These are phyloP conservation scores for Tenebrosternarchus preto DNA, from an alignment of 2,113 vertebrate genomes.

Conservation along the genomic window DNA sequence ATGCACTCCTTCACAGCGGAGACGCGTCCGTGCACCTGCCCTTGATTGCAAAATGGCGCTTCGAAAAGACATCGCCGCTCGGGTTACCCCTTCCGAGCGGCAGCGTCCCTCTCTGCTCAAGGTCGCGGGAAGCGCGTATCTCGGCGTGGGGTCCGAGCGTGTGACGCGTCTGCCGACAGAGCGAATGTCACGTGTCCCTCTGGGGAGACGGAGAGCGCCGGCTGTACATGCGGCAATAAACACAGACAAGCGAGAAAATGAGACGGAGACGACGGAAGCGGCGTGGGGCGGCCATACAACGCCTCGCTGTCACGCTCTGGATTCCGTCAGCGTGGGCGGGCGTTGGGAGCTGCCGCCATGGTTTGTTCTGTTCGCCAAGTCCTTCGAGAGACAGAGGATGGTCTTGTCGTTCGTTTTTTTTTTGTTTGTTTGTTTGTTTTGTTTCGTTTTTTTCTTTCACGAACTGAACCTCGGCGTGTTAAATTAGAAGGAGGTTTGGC, in stretches of 20 bases:
- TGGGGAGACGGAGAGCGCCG: constrained; percentile 12
- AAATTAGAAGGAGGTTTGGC: no score
- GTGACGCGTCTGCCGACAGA: constrained; percentile 35
- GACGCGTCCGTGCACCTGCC: background rate
- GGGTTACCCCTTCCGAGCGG: constrained; percentile 24
- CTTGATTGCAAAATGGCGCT: background rate
- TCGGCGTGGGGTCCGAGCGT: constrained; percentile 5
- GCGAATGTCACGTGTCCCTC: constrained; percentile 25
- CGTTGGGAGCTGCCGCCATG: background rate
- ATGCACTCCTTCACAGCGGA: background rate
- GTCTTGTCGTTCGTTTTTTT: background rate
- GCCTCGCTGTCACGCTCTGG: constrained; percentile 12
- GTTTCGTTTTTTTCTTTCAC: no score
- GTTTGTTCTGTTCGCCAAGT: background rate
- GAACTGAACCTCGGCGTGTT: no score
- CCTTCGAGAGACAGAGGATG: no score
- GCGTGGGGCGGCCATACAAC: background rate
- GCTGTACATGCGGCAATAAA: constrained; percentile 27
- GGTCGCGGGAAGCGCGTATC: constrained; percentile 27
- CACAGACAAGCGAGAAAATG: constrained; percentile 35
- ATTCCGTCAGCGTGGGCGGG: background rate
- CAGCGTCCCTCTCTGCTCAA: constrained; percentile 16
- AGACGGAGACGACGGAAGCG: background rate
- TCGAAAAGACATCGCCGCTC: background rate
- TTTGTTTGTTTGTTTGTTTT: background rate